phyloP scores from a whole-genome alignment of 1,140 invertebrate species.

The Penaeus chinensis region DNA sequence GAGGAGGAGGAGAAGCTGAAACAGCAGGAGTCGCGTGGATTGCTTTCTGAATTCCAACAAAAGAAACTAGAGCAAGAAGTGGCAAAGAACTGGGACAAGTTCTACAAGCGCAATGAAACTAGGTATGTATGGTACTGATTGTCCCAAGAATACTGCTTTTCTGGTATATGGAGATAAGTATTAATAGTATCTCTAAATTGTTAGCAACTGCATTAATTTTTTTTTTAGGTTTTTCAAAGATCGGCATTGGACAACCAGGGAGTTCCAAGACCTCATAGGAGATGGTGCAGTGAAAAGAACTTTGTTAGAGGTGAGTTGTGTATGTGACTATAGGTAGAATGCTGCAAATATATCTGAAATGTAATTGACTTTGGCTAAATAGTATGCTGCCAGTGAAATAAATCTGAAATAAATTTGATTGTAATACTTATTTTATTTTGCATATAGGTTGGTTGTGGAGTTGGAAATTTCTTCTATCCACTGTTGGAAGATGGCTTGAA shows the following conservation, averaged over 20 bases:
- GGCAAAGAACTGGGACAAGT: constrained; percentile 95
- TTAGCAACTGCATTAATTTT: no score
- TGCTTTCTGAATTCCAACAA: constrained; percentile 83
- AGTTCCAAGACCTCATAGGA: constrained; percentile 85
- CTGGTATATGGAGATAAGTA: no score
- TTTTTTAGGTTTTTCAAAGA: constrained; percentile 88
- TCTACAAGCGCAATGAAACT: constrained; percentile 93
- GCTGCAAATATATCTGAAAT: no score
- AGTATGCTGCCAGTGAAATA: no score
- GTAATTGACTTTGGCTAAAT: neutral
- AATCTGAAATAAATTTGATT: no score
- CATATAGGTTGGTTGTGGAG: constrained; percentile 91
- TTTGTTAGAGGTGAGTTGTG: constrained; percentile 32
- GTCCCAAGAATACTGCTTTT: neutral
- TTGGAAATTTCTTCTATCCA: constrained; percentile 96
- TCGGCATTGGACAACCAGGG: constrained; percentile 95
- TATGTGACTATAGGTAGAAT: neutral
- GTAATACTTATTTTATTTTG: neutral
- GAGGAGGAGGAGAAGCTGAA: constrained; percentile 75
- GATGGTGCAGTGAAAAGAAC: constrained; percentile 65
- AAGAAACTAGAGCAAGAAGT: constrained; percentile 86
- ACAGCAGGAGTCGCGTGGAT: constrained; percentile 76
- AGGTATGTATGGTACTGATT: constrained; percentile 66
- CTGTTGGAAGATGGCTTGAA: constrained; percentile 82
- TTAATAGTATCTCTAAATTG: no score